A percentile compares a stretch with the other conserved stretches of the same genome.
Evolutionary conservation across 2,113 vertebrate genomes (phyloP).

Genomic region (Microcebus murinus): DNA sequence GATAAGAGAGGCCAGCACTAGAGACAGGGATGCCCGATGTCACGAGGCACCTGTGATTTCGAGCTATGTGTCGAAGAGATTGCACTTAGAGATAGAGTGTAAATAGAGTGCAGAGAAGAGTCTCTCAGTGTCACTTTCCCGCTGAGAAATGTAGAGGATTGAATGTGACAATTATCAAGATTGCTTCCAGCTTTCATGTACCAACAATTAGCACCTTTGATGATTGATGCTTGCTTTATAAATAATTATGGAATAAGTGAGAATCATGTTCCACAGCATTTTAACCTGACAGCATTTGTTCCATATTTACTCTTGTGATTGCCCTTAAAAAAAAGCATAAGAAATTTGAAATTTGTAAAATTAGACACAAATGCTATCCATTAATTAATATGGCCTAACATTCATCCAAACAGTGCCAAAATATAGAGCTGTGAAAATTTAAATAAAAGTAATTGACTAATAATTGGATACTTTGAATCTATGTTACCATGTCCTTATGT

Average conservation of each 20-base stretch:
- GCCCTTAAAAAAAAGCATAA: not conserved
- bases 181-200: not conserved
- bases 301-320: not conserved
- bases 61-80: not conserved
- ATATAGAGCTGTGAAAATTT: not conserved
- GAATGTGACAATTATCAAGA: not conserved
- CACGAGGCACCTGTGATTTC: not conserved
- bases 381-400: not conserved
- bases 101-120: not conserved
- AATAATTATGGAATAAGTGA: not conserved
- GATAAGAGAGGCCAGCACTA: not conserved
- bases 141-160: not conserved
- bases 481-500: not conserved
- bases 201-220: not conserved
- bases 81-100: rapidly evolving
- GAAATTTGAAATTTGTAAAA: not conserved
- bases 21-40: not conserved
- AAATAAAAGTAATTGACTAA: not conserved
- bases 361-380: not conserved
- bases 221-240: not conserved
- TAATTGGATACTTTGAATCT: not conserved
- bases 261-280: not conserved
- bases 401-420: not conserved
- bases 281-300: not conserved
- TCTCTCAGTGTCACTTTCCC: not conserved